These are phyloP conservation scores for Parasteatoda tepidariorum DNA, from an alignment of 1,140 invertebrate species.

Conservation along the genomic window DNA sequence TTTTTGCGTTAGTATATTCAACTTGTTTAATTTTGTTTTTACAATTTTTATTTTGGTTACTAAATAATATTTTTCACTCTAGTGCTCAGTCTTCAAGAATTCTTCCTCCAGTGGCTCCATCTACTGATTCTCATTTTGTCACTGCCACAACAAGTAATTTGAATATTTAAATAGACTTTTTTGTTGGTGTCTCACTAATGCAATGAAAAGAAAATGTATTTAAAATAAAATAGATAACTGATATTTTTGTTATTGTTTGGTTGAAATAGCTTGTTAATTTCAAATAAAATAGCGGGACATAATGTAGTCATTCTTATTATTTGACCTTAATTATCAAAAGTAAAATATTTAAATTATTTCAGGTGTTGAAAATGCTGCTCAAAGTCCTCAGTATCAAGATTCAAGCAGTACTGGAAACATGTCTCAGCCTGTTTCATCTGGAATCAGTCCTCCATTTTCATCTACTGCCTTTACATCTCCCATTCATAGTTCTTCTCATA, in stretches of 20 bases:
- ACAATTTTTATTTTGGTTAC: no score
- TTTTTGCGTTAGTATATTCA: no score
- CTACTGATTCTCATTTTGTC: constrained; percentile 52
- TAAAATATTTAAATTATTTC: background rate
- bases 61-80: no score
- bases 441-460: constrained; percentile 33
- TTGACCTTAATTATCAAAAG: no score
- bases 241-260: no score
- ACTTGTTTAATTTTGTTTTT: no score
- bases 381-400: constrained; percentile 50
- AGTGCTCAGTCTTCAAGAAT: constrained; percentile 51
- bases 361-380: constrained; percentile 26
- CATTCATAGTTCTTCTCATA: constrained; percentile 25
- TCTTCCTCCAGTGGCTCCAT: constrained; percentile 39
- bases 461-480: constrained; percentile 46
- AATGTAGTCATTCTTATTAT: no score
- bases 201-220: no score
- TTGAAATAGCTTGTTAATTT: no score
- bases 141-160: constrained; percentile 35
- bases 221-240: no score
- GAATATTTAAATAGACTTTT: background rate
- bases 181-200: background rate
- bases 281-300: no score
- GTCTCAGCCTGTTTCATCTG: constrained; percentile 20
- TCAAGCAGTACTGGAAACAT: background rate